Conservation (phyloP, 2,113 vertebrate genomes). For the Ictalurus furcatus region DNA sequence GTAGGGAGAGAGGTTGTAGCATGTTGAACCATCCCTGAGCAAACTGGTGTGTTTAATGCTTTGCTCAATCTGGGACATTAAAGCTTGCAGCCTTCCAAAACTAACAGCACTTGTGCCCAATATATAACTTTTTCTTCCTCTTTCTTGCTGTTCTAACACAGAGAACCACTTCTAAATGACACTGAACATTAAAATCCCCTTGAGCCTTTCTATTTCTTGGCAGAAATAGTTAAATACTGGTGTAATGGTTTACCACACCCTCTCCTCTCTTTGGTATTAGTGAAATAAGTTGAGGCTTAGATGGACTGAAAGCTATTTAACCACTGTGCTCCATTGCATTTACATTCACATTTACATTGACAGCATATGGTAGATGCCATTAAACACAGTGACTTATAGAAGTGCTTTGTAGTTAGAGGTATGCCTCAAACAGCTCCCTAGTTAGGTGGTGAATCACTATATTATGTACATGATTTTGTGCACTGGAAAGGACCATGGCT, state of each 20-base stretch:
- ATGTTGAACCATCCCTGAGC: not conserved
- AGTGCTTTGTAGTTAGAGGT: not conserved
- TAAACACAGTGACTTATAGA: not conserved
- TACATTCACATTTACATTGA: not conserved
- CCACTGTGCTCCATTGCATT: not conserved
- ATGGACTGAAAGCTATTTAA: not conserved
- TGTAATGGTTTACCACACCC: slow-evolving; percentile 1
- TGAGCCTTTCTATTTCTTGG: not conserved
- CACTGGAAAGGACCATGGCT: no score
- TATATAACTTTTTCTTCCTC: not conserved
- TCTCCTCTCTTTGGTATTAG: not conserved
- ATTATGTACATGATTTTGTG: no score
- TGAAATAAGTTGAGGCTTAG: not conserved
- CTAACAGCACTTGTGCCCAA: not conserved
- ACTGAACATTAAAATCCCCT: not conserved
- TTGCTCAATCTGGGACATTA: not conserved
- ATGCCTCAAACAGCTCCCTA: no score
- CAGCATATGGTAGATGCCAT: not conserved
- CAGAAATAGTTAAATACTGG: not conserved
- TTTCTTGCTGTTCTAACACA: not conserved
- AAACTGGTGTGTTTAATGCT: not conserved
- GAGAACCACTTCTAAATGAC: not conserved
- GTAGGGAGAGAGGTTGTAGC: not conserved
- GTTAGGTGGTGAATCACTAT: no score
- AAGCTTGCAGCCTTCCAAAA: not conserved